Conservation (phyloP, 2,888 invertebrate genomes). For the Gibbula magus region DNA sequence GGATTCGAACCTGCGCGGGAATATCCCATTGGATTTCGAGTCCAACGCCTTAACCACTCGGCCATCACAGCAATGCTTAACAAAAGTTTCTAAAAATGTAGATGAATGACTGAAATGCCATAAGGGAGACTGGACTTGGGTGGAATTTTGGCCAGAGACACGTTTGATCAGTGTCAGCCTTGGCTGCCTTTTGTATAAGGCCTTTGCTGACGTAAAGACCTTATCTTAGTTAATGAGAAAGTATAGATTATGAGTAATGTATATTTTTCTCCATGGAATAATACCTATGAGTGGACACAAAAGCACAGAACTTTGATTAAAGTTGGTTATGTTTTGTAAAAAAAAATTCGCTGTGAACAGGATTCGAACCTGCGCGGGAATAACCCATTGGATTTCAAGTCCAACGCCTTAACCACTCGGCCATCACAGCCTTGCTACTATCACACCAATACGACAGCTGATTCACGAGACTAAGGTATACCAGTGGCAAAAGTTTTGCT, state of each 20-base stretch:
- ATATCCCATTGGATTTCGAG: conserved; percentile 32
- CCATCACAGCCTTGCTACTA: conserved; percentile 21
- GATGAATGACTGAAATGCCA: background rate
- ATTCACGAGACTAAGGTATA: background rate
- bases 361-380: conserved; percentile 32
- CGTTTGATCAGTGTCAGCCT: no score
- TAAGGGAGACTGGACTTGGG: background rate
- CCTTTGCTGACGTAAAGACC: no score
- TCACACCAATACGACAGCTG: no score
- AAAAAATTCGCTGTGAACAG: background rate
- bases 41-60: conserved; percentile 33
- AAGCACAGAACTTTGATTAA: no score
- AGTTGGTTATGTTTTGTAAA: background rate
- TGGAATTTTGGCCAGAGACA: background rate
- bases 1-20: conserved; percentile 30
- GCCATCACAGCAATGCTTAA: conserved; percentile 18
- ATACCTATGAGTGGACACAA: no score
- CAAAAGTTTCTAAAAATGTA: background rate
- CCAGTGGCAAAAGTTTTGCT: background rate
- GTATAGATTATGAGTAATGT: no score
- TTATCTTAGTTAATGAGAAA: no score
- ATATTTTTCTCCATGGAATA: no score
- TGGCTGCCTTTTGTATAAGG: no score
- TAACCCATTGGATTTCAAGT: conserved; percentile 33
- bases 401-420: conserved; percentile 34